Evolutionary conservation across 2,113 vertebrate species (phyloP).

Genomic region (Corydoras maculifer): DNA sequence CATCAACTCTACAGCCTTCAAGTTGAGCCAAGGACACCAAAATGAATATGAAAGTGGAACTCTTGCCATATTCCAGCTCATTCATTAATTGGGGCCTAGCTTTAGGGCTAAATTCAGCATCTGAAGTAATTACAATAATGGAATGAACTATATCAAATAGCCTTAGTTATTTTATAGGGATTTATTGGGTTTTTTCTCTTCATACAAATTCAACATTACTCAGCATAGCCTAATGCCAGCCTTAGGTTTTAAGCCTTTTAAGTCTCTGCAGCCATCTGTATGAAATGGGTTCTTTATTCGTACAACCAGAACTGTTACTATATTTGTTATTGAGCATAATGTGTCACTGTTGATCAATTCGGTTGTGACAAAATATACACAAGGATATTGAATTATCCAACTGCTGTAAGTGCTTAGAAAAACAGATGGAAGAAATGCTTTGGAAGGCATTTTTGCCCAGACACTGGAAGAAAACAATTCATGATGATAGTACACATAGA

Average conservation of each 20-base stretch:
- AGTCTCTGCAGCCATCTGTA: background rate
- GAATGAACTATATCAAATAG: conserved; percentile 33
- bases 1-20: conserved; percentile 11
- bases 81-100: conserved; percentile 28
- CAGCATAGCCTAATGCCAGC: conserved; percentile 17
- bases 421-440: background rate
- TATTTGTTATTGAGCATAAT: background rate
- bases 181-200: conserved; percentile 33
- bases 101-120: conserved; percentile 29
- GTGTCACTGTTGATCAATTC: background rate
- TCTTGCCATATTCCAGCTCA: conserved; percentile 22
- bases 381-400: background rate
- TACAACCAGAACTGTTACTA: background rate
- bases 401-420: conserved; percentile 2
- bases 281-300: background rate
- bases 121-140: conserved; percentile 47
- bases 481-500: too few relatives aligned
- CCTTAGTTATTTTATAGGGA: conserved; percentile 31
- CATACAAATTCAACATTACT: conserved; percentile 10
- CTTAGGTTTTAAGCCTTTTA: background rate
- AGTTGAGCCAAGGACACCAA: conserved; percentile 26
- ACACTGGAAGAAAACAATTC: too few relatives aligned
- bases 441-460: too few relatives aligned
- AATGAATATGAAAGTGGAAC: conserved; percentile 21
- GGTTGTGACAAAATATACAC: background rate